Evolutionary conservation across 1,140 invertebrate species (phyloP).

Genomic region (Drosophila nigrodunni): DNA sequence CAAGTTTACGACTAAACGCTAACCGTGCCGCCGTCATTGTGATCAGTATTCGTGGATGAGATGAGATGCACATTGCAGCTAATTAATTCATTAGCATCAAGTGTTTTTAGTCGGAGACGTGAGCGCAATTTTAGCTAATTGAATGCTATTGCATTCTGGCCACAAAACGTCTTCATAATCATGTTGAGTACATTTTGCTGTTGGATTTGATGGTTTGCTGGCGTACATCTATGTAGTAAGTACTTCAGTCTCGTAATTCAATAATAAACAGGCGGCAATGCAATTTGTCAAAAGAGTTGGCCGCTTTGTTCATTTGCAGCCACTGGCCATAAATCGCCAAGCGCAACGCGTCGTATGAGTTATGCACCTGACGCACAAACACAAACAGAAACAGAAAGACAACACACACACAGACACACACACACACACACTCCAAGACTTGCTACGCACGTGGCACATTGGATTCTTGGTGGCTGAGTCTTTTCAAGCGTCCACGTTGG

Average conservation of each 20-base stretch:
- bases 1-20: not conserved
- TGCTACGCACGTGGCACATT: constrained; percentile 4
- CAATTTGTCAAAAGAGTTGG: constrained; percentile 70
- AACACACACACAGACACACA: constrained; percentile 1
- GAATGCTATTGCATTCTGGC: constrained; percentile 48
- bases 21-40: too few species aligned
- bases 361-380: constrained; percentile 53
- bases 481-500: constrained; percentile 43
- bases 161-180: constrained; percentile 24
- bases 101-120: constrained; percentile 20
- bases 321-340: constrained; percentile 68
- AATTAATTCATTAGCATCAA: constrained; percentile 61
- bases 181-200: not conserved
- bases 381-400: constrained; percentile 1
- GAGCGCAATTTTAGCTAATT: constrained; percentile 41
- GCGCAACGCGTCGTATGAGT: constrained; percentile 70
- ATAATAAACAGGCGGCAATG: constrained; percentile 68
- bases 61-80: constrained; percentile 46
- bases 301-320: constrained; percentile 75
- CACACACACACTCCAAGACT: not conserved
- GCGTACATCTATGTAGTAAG: not conserved
- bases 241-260: constrained; percentile 54
- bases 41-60: constrained; percentile 5
- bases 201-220: not conserved
- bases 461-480: not conserved